phyloP scores from a whole-genome alignment of 2,113 vertebrate species.

The Pachypanchax playfairii region DNA sequence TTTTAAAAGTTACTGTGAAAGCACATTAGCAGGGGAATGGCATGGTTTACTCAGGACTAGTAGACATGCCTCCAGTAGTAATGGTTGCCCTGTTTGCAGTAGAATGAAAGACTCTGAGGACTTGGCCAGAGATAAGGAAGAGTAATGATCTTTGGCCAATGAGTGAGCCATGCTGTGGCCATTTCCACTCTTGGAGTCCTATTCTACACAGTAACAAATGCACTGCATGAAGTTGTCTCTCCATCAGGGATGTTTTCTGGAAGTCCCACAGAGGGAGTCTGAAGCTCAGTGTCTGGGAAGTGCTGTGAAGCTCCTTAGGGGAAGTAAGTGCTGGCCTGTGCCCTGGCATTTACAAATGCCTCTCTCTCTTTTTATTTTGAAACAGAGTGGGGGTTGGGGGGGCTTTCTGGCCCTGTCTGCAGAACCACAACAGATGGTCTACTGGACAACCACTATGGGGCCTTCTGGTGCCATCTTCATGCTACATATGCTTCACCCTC shows the following conservation, averaged over 20 bases:
- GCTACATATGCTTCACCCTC: slow-evolving; percentile 79
- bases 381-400: slow-evolving; percentile 20
- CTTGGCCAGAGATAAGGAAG: slow-evolving; percentile 58
- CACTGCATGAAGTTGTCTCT: slow-evolving; percentile 49
- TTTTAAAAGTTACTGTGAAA: slow-evolving; percentile 10
- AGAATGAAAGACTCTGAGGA: slow-evolving; percentile 47
- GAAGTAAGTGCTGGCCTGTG: slow-evolving; percentile 37
- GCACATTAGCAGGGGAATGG: slow-evolving; percentile 41
- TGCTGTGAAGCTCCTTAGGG: slow-evolving; percentile 40
- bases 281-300: slow-evolving; percentile 52
- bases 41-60: slow-evolving; percentile 35
- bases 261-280: slow-evolving; percentile 44
- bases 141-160: slow-evolving; percentile 68
- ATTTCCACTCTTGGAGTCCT: slow-evolving; percentile 52
- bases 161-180: slow-evolving; percentile 52
- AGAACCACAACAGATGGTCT: slow-evolving; percentile 74
- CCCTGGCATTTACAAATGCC: slow-evolving; percentile 64
- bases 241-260: slow-evolving; percentile 57
- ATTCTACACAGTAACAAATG: slow-evolving; percentile 60
- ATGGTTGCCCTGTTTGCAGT: slow-evolving; percentile 51
- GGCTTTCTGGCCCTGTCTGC: slow-evolving; percentile 64
- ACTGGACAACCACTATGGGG: slow-evolving; percentile 73
- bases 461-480: slow-evolving; percentile 77
- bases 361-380: slow-evolving; percentile 38
- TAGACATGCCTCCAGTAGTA: slow-evolving; percentile 42